Base-by-base conservation (phyloP, 2,113 vertebrate genomes). In the Xenus cinereus region DNA sequence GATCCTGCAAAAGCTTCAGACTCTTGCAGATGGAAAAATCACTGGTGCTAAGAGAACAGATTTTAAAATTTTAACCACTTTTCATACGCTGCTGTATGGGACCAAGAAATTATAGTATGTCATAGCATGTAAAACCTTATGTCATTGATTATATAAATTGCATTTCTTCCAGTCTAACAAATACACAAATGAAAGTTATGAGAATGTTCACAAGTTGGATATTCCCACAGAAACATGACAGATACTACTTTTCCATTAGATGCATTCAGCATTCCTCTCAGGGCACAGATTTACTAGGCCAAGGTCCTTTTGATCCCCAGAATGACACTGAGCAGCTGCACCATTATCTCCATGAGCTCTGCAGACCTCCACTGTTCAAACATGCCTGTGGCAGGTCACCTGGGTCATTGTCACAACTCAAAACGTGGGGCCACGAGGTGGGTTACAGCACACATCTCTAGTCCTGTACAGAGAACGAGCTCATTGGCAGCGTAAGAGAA, bases 401-500 rank as follows among this genome's bases (percentile, higher is more conserved):
- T 63, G 54, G 35, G 28, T 74, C 54, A 46, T 15, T 60, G 35
- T 35, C n/a, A 14, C 6, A 18, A 62, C 62, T 39, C 30, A 33
- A 51, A 39, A 8, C 27, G 22, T 0, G 0, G 26, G 48, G 30
- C 21, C 14, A 2, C 19, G 48, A 30, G 78, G 39, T 76, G 50
- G 43, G 39, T 84, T 57, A 27, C 77, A 62, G 51, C 27, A 28
- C n/a, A 14, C 0, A 1, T 32, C 51, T 86, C 53, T 24, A 15
- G 45, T 18, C n/a, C 57, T 6, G 0, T 0, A 18, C 17, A 27
- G 63, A 68, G 63, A 83, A 76, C 0, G 7, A 73, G 33, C 21
- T 88, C 43, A 26, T 37, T 43, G n/a, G 53, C 72, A 76, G 67
- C 28, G 28, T 14, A n/a, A 83, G 62, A 0, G 2, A 82, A 81